Conservation (phyloP, 2,797 vertebrate genomes). For the Ctenopoma kingsleyae region DNA sequence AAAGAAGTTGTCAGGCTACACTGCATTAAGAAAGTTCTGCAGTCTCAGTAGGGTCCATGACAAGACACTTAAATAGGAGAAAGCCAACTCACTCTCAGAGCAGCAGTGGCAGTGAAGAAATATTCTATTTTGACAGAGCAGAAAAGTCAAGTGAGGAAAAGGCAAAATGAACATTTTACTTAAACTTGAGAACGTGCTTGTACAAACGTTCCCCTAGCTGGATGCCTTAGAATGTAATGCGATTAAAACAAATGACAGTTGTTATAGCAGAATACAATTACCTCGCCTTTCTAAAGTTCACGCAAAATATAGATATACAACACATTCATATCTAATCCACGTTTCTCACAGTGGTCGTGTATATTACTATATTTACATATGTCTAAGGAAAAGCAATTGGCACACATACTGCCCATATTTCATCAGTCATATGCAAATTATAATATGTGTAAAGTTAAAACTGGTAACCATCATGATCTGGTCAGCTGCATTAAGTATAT, state of each 20-base stretch:
- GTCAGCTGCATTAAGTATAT: not conserved
- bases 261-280: no score
- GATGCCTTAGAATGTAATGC: not conserved
- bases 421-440: slow-evolving; percentile 1
- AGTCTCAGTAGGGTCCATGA: not conserved
- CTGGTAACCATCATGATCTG: not conserved
- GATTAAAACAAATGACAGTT: slow-evolving; percentile 9
- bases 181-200: not conserved
- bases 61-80: not conserved
- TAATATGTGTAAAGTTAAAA: not conserved
- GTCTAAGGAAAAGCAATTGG: not conserved
- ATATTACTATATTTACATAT: not conserved
- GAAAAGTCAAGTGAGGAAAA: not conserved
- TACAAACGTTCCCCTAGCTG: not conserved
- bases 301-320: not conserved
- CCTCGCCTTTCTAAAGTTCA: no score
- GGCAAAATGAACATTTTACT: not conserved
- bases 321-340: not conserved
- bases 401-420: not conserved
- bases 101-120: not conserved
- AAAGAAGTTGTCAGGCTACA: not conserved
- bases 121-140: not conserved
- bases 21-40: slow-evolving; percentile 15
- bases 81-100: not conserved
- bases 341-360: not conserved